Evolutionary conservation across 2,797 vertebrate species (phyloP), one percentile per base, ranked within the genome.

Genomic region (Pelodytes ibericus): DNA sequence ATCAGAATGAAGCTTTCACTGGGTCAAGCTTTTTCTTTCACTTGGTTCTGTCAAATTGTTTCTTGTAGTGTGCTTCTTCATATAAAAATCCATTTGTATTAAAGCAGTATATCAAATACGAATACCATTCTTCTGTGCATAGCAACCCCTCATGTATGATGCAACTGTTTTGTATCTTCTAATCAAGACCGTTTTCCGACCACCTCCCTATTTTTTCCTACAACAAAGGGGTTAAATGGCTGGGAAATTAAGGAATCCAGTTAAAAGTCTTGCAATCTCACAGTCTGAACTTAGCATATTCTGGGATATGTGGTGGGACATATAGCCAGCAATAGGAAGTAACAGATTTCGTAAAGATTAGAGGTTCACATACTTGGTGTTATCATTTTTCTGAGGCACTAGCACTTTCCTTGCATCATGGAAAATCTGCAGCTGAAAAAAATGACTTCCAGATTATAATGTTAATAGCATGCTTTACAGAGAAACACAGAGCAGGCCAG

Each of bases 271-370:
- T 39, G 16, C 44, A 11, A 58, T 41, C 16, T 57, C 53, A 66
- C 10, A 58, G 11, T 25, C 5, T 72, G 16, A 47, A 56, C 3
- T 49, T 41, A 57, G 33, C 24, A 49, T 41, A 15, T 25, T 58
- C 22, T 0, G 33, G 36, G 59, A 18, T 44, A 15, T 59, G 36
- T 65, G 47, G 30, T 39, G 31, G 16, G 49, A 74, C 3, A 74
- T 29, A 27, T 26, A 65, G 20, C 18, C 22, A 41, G 65, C 39
- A 61, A 61, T 53, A 68, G 65, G 59, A 57, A 62, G 57, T 49
- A 62, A 53, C 58, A 18, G 16, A 75, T 74, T 72, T 62, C 44
- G 44, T 30, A 25, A 22, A 66, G 33, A 66, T 74, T 58, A 66
- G 62, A 22, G 49, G n/a, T 44, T 66, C 44, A 26, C 36, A 36